These are phyloP conservation scores for Oryzias dopingdopingensis DNA, from an alignment of 2,797 vertebrate genomes.

Conservation along the genomic window DNA sequence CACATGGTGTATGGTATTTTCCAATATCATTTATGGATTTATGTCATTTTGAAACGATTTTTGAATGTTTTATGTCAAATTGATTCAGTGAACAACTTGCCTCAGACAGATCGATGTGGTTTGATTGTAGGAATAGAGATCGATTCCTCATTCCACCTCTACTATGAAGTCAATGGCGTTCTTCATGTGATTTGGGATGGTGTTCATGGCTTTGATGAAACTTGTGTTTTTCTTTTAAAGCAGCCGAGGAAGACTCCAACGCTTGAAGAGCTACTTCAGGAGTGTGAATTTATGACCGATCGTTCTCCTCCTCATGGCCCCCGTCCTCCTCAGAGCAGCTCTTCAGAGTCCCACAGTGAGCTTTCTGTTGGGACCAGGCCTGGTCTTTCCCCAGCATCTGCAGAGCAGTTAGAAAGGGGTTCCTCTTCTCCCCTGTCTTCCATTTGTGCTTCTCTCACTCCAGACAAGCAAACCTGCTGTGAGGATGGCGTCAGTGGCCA, in stretches of 20 bases:
- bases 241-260: constrained; percentile 71
- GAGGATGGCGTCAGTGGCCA: constrained; percentile 37
- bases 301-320: constrained; percentile 5
- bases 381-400: constrained; percentile 16
- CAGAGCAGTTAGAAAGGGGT: constrained; percentile 12
- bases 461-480: constrained; percentile 32
- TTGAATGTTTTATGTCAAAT: too few species aligned
- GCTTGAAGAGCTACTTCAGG: constrained; percentile 69
- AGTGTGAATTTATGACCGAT: constrained; percentile 27
- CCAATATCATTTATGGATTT: too few species aligned
- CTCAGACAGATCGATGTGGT: too few species aligned
- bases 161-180: too few species aligned
- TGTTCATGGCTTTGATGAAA: not conserved
- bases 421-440: constrained; percentile 44
- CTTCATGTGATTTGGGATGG: too few species aligned
- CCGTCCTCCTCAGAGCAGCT: not conserved
- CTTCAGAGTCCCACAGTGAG: constrained; percentile 10
- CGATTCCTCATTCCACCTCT: too few species aligned
- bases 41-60: too few species aligned
- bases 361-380: constrained; percentile 16
- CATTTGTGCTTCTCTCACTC: constrained; percentile 43
- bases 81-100: too few species aligned
- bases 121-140: too few species aligned
- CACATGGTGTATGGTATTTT: too few species aligned
- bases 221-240: constrained; percentile 14